A percentile compares a stretch with the other conserved stretches of the same genome.
phyloP scores from a whole-genome alignment of 2,113 vertebrate genomes.

The Ammodytes marinus region DNA sequence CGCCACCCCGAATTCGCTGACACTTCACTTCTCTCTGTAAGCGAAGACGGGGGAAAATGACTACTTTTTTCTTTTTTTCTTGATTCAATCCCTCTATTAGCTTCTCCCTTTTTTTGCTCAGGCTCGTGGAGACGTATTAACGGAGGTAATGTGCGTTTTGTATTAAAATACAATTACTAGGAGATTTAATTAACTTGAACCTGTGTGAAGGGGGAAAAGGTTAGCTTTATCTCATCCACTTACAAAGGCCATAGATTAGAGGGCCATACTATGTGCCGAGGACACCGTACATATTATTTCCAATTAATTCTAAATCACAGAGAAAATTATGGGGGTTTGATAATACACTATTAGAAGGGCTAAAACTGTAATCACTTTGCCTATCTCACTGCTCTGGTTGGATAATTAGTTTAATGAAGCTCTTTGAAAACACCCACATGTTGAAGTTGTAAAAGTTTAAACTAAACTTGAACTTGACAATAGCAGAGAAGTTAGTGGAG shows the following conservation, averaged over 20 bases:
- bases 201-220: constrained; percentile 86
- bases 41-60: constrained; percentile 77
- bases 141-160: constrained; percentile 90
- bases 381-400: constrained; percentile 79
- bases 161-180: constrained; percentile 96
- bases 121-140: constrained; percentile 90
- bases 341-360: constrained; percentile 86
- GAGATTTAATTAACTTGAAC: constrained; percentile 98
- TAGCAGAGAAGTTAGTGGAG: constrained; percentile 42
- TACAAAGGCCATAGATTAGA: constrained; percentile 92
- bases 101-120: constrained; percentile 73
- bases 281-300: constrained; percentile 95
- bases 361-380: constrained; percentile 79
- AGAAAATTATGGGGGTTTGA: constrained; percentile 91
- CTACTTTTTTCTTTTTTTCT: constrained; percentile 59
- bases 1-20: constrained; percentile 92
- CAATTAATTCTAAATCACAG: constrained; percentile 96
- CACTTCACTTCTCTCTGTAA: constrained; percentile 95
- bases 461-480: constrained; percentile 68
- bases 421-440: constrained; percentile 71
- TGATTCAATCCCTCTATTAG: constrained; percentile 69
- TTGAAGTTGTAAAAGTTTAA: constrained; percentile 58
- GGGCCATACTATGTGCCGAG: constrained; percentile 91
- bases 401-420: constrained; percentile 88
- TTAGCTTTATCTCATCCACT: constrained; percentile 91